These are phyloP conservation scores for Propsilocerus akamusi DNA, from an alignment of 1,140 invertebrate species.

Conservation along the genomic window DNA sequence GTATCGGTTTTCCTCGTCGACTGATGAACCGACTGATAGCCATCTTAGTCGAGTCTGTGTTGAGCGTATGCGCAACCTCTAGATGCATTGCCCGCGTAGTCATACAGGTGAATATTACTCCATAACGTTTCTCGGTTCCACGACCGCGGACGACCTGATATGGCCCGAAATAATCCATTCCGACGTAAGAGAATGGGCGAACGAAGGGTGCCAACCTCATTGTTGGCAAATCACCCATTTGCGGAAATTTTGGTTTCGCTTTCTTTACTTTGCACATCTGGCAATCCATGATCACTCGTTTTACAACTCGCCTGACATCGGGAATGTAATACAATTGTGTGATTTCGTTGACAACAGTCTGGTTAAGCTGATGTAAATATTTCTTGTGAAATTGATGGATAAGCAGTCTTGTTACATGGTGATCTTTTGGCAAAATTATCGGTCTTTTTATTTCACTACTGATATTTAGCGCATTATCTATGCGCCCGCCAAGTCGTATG, in stretches of 20 bases:
- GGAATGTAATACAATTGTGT: too few relatives aligned
- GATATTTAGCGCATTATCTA: too few relatives aligned
- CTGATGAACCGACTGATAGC: conserved; percentile 10
- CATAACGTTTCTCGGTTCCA: conserved; percentile 10
- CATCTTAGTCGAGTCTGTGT: conserved; percentile 8
- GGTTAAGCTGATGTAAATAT: too few relatives aligned
- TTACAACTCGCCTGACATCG: too few relatives aligned
- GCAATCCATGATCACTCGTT: too few relatives aligned
- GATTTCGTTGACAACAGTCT: too few relatives aligned
- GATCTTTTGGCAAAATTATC: too few relatives aligned
- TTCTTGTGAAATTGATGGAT: too few relatives aligned
- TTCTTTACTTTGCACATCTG: too few relatives aligned
- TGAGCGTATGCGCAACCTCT: conserved; percentile 8
- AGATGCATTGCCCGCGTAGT: conserved; percentile 10
- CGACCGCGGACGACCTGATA: conserved; percentile 8
- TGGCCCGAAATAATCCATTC: conserved; percentile 14
- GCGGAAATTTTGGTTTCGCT: not conserved
- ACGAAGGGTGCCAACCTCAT: conserved; percentile 5
- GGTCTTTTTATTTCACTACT: too few relatives aligned
- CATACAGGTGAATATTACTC: conserved; percentile 11
- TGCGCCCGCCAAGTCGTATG: too few relatives aligned
- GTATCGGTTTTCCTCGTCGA: conserved; percentile 10
- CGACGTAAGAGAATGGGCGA: conserved; percentile 10
- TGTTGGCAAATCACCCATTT: conserved; percentile 4
- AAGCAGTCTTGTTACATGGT: too few relatives aligned